Evolutionary conservation across 2,888 invertebrate species (phyloP).

Genomic region (Drosophila neotestacea): DNA sequence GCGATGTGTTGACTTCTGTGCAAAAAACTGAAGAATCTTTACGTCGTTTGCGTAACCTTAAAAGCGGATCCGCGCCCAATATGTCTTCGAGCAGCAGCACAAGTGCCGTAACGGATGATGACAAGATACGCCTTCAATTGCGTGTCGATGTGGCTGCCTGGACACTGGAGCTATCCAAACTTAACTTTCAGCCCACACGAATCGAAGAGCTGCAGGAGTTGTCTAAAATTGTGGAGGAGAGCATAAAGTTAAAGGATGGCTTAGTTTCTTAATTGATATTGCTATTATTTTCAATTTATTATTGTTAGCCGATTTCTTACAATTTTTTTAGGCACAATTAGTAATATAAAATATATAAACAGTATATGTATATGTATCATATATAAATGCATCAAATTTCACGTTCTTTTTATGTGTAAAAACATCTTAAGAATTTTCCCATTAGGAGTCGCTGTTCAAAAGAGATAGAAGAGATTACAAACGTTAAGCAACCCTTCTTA

Average conservation of each 20-base stretch:
- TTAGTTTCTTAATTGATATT: constrained; percentile 20
- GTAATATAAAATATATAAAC: constrained; percentile 54
- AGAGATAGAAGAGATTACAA: constrained; percentile 65
- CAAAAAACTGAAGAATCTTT: constrained; percentile 98
- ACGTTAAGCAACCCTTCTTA: constrained; percentile 27
- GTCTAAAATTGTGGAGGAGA: constrained; percentile 88
- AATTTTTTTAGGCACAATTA: constrained; percentile 70
- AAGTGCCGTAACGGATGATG: constrained; percentile 92
- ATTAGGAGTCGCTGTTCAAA: constrained; percentile 67
- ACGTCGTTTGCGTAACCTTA: constrained; percentile 93
- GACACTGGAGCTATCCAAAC: constrained; percentile 87
- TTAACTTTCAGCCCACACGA: constrained; percentile 87
- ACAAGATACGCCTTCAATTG: constrained; percentile 96
- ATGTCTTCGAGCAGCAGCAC: constrained; percentile 59
- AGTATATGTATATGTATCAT: constrained; percentile 52
- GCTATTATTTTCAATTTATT: constrained; percentile 62
- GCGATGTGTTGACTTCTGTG: constrained; percentile 96
- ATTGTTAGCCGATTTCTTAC: constrained; percentile 51
- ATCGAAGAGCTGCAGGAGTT: constrained; percentile 88
- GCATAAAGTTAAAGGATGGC: constrained; percentile 85
- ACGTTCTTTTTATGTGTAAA: constrained; percentile 40
- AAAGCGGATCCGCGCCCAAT: constrained; percentile 87
- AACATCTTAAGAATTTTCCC: constrained; percentile 28
- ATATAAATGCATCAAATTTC: constrained; percentile 76
- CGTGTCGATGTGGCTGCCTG: constrained; percentile 93